Conservation (phyloP, 2,113 vertebrate genomes). For the Grallaria varia region DNA sequence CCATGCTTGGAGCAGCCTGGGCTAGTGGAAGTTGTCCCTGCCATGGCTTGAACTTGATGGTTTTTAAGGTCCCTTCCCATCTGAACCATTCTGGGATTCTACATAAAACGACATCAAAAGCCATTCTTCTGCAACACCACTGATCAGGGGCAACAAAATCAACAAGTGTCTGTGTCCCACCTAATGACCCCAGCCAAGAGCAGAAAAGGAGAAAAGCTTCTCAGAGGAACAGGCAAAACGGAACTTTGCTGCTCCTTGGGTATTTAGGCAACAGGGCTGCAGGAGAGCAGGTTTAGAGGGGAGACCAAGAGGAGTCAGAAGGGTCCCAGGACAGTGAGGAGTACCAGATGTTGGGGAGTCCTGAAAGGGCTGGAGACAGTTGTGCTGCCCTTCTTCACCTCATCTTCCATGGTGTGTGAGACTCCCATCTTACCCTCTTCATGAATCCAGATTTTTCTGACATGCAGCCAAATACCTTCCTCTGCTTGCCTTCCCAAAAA, state of each 20-base stretch:
- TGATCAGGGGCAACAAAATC: neutral
- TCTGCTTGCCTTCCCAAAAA: neutral
- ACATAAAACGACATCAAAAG: neutral
- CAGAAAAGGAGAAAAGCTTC: neutral
- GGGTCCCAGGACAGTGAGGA: neutral
- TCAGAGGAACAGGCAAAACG: neutral
- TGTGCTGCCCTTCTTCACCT: neutral
- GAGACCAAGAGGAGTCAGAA: neutral
- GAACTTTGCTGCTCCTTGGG: neutral
- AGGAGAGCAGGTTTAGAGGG: neutral
- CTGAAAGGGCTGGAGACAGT: neutral
- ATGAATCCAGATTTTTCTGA: neutral
- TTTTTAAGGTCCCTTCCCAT: neutral
- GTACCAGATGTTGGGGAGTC: neutral
- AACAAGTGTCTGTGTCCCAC: neutral
- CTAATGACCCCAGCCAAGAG: neutral
- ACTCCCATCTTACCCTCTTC: neutral
- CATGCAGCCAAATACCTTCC: neutral
- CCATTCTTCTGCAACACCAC: neutral
- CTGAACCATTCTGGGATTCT: neutral
- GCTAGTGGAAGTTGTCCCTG: accelerated
- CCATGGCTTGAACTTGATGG: too few relatives aligned
- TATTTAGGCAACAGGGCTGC: neutral
- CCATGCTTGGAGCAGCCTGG: neutral
- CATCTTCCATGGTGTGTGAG: neutral